Evolutionary conservation across 2,797 vertebrate genomes (phyloP).

Genomic region (Myripristis jacobus): DNA sequence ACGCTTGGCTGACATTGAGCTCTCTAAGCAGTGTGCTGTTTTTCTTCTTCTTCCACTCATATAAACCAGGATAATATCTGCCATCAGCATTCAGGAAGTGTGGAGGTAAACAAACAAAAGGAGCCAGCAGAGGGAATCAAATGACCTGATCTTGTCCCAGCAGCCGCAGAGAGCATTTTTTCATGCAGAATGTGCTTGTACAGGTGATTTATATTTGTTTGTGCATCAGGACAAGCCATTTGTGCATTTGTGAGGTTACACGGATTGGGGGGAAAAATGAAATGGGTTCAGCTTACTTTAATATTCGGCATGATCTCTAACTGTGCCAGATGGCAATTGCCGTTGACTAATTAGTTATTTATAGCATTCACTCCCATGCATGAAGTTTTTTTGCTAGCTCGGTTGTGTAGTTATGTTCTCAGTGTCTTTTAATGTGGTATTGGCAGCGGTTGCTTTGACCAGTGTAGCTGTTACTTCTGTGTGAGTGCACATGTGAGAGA

Average conservation of each 20-base stretch:
- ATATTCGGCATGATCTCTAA: constrained; percentile 10
- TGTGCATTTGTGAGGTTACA: constrained; percentile 32
- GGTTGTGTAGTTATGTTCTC: not conserved
- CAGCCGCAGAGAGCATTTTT: constrained; percentile 52
- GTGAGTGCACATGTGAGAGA: constrained; percentile 9
- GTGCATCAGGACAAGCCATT: constrained; percentile 15
- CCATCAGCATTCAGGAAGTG: constrained; percentile 81
- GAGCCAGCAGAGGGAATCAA: constrained; percentile 62
- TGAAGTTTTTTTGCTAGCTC: not conserved
- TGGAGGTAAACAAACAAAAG: constrained; percentile 72
- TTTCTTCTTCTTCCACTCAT: constrained; percentile 61
- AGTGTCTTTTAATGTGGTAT: not conserved
- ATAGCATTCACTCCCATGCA: constrained; percentile 11
- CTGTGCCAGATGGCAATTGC: constrained; percentile 28
- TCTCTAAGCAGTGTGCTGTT: constrained; percentile 59
- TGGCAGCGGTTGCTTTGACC: constrained; percentile 1
- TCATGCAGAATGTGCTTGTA: constrained; percentile 27
- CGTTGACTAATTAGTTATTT: constrained; percentile 29
- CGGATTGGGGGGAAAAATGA: constrained; percentile 16
- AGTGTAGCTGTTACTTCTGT: constrained; percentile 10
- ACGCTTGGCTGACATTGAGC: constrained; percentile 18
- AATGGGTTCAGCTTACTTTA: constrained; percentile 25
- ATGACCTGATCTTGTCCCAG: constrained; percentile 61
- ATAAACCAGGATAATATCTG: constrained; percentile 72
- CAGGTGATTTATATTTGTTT: constrained; percentile 48